Base-by-base conservation (phyloP, 92 coral and sea anemone genomes). In the Porites lobata region DNA sequence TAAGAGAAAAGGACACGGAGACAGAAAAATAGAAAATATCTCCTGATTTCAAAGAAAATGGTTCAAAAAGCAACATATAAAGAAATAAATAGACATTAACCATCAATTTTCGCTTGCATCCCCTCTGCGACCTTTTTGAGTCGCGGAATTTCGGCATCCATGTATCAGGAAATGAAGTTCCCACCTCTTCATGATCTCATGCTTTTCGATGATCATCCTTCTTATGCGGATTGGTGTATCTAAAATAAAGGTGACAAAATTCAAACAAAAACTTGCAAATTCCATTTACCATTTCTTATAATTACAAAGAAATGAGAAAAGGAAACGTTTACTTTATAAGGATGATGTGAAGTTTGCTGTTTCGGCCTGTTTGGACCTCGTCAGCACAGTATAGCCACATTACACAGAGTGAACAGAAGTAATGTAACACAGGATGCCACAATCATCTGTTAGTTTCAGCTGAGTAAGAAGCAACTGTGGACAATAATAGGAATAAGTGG, bases 211-310 rank as follows among this genome's bases (percentile, higher is more conserved):
- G 9, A 81, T 75, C 12, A 72, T 62, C n/a, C 78, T 57, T 77
- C 75, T 88, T 54, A 88, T 67, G 43, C 83, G 68, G 17, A 88
- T 77, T 81, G 87, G 87, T 64, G 87, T 88, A 75, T 66, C 87
- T 81, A 68, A 19, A 78, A 50, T 63, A 79, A 61, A 66, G 73
- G 56, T 50, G 20, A 76, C 12, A 47, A 72, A 56, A 50, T 18
- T 21, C 10, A 53, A 61, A 18, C 14, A 19, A 53, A 2, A 58
- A 32, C 5, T 32, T 32, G 43, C 43, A 3, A 32, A 32, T 32
- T 3, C 43, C 43, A 32, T 32, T 32, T 32, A 32, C 43, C 4
- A 32, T 32, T 32, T 32, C 43, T 26, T 32, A 32, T 32, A 2
- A 32, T 32, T 32, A 6, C 14, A 63, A 78, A 2, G 2, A 32